Conservation (phyloP, 2,113 vertebrate genomes). For the Rafetus swinhoei region DNA sequence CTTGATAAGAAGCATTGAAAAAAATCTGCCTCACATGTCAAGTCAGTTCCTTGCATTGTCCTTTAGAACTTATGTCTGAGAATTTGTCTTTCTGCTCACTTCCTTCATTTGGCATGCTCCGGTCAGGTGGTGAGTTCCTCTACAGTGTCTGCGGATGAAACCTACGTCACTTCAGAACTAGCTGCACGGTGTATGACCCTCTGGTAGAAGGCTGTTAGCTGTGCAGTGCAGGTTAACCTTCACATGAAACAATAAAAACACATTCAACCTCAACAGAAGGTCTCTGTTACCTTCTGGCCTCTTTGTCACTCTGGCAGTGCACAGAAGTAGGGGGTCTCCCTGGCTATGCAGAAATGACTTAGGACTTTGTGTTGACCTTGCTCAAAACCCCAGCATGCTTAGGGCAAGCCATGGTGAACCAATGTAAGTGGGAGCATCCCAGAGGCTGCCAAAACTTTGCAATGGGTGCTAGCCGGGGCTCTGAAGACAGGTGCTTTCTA, state of each 20-base stretch:
- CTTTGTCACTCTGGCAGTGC: neutral
- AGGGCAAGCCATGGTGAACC: neutral
- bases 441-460: neutral
- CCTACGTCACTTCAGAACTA: neutral
- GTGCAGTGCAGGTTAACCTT: neutral
- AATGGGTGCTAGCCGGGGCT: neutral
- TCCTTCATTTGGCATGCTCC: neutral
- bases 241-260: neutral
- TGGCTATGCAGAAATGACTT: too few species aligned
- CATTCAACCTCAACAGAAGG: too few species aligned
- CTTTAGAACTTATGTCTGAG: neutral
- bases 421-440: neutral
- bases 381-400: neutral
- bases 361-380: neutral
- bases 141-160: rapidly evolving
- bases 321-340: neutral
- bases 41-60: neutral
- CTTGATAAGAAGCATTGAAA: neutral
- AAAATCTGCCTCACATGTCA: neutral
- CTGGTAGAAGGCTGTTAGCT: neutral
- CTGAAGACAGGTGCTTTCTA: neutral
- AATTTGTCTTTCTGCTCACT: rapidly evolving
- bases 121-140: neutral
- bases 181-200: neutral
- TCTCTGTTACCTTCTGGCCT: neutral